These are phyloP conservation scores for Machaerirhynchus nigripectus DNA, from an alignment of 2,113 vertebrate genomes.

Conservation along the genomic window DNA sequence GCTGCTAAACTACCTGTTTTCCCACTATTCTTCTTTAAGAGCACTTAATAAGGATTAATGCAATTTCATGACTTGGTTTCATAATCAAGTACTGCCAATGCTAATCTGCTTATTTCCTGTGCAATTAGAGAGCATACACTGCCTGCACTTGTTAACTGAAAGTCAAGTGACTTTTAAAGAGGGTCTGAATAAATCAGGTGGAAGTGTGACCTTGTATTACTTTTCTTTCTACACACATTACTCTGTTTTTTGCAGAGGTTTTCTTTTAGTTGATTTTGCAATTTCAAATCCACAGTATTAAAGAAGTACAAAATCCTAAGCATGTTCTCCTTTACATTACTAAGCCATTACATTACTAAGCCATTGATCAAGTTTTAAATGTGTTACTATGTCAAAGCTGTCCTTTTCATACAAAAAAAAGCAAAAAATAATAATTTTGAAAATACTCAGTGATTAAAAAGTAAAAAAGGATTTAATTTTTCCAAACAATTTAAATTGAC, in stretches of 20 bases:
- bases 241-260: background rate
- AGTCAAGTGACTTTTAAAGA: background rate
- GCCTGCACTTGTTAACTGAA: background rate
- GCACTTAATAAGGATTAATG: background rate
- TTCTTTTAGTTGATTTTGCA: background rate
- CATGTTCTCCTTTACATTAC: background rate
- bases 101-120: background rate
- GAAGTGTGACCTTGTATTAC: background rate
- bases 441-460: background rate
- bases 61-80: background rate
- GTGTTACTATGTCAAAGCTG: background rate
- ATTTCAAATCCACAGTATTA: background rate
- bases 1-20: background rate
- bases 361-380: background rate
- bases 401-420: background rate
- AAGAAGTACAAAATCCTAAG: background rate
- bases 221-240: background rate
- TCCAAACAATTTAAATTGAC: background rate
- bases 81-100: background rate
- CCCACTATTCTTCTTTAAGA: background rate
- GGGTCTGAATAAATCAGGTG: background rate
- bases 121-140: background rate
- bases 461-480: background rate
- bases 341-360: background rate
- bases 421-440: background rate